Evolutionary conservation across 2,888 invertebrate genomes (phyloP).

Genomic region (Nomada hirtipes): DNA sequence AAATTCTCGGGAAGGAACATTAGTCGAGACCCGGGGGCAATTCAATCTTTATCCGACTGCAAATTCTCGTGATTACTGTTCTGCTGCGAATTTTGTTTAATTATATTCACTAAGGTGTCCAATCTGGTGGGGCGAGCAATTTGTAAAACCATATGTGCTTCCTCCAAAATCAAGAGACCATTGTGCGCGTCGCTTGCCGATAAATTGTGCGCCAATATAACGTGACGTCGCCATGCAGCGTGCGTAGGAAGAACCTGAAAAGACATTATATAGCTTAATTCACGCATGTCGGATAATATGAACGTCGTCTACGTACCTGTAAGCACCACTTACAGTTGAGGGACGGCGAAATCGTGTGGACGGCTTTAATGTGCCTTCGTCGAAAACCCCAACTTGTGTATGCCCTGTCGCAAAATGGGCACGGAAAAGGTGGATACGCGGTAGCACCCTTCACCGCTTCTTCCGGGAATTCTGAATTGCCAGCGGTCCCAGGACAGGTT

Average conservation of each 20-base stretch:
- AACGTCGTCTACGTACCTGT: constrained; percentile 61
- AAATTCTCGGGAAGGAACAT: too few relatives aligned
- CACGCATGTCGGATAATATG: neutral
- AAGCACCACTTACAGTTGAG: constrained; percentile 87
- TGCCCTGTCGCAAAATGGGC: constrained; percentile 87
- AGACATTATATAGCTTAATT: constrained; percentile 7
- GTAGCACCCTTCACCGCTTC: constrained; percentile 58
- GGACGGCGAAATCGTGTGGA: constrained; percentile 85
- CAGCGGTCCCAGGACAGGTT: constrained; percentile 43
- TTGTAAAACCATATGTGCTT: constrained; percentile 87
- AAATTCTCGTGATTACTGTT: constrained; percentile 55
- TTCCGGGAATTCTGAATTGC: constrained; percentile 60
- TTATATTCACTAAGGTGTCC: constrained; percentile 76
- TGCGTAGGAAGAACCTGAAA: constrained; percentile 85
- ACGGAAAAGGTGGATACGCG: constrained; percentile 86
- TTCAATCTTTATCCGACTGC: constrained; percentile 62
- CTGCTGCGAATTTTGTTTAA: constrained; percentile 76
- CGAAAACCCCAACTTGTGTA: constrained; percentile 89
- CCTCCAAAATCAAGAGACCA: constrained; percentile 87
- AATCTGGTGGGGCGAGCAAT: constrained; percentile 76
- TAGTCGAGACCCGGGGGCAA: neutral
- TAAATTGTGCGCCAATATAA: constrained; percentile 86
- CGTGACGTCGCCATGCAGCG: constrained; percentile 87
- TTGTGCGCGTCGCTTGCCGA: constrained; percentile 87
- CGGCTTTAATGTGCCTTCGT: constrained; percentile 87